Evolutionary conservation across 2,888 invertebrate species (phyloP).

Genomic region (Lasioglossum villosulum): DNA sequence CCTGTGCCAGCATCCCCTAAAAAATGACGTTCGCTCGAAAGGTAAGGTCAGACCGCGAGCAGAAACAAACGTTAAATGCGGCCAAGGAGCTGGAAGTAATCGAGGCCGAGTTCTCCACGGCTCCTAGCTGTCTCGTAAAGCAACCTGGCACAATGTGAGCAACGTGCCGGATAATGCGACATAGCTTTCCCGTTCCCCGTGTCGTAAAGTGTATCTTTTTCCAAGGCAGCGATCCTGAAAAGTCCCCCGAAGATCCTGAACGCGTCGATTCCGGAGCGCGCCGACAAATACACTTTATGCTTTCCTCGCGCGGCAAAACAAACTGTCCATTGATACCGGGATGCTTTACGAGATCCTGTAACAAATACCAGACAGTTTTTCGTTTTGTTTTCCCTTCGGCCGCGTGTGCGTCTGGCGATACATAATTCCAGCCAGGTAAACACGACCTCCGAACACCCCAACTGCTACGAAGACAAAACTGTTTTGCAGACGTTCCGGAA

Average conservation of each 20-base stretch:
- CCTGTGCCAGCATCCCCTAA: background rate
- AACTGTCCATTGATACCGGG: slow-evolving; percentile 25
- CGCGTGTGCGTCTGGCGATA: background rate
- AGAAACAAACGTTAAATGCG: slow-evolving; percentile 80
- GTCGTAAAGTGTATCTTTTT: slow-evolving; percentile 53
- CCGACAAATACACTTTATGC: slow-evolving; percentile 30
- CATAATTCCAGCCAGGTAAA: background rate
- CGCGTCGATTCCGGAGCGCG: background rate
- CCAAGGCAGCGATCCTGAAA: slow-evolving; percentile 20
- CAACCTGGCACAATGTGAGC: slow-evolving; percentile 70
- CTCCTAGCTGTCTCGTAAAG: slow-evolving; percentile 66
- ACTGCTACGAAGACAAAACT: background rate
- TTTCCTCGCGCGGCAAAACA: slow-evolving; percentile 29
- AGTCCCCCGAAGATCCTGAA: background rate
- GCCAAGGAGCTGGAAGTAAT: slow-evolving; percentile 82
- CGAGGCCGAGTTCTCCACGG: slow-evolving; percentile 69
- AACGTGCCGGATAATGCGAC: slow-evolving; percentile 76
- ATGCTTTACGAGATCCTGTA: slow-evolving; percentile 60
- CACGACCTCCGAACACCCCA: background rate
- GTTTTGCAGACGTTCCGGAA: background rate
- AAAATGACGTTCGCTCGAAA: slow-evolving; percentile 8
- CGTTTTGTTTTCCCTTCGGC: slow-evolving; percentile 55
- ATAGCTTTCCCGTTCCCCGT: slow-evolving; percentile 20
- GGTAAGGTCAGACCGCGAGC: slow-evolving; percentile 37
- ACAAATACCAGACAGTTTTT: slow-evolving; percentile 8